Conservation (phyloP, 1,140 invertebrate genomes). For the Megalopta genalis region DNA sequence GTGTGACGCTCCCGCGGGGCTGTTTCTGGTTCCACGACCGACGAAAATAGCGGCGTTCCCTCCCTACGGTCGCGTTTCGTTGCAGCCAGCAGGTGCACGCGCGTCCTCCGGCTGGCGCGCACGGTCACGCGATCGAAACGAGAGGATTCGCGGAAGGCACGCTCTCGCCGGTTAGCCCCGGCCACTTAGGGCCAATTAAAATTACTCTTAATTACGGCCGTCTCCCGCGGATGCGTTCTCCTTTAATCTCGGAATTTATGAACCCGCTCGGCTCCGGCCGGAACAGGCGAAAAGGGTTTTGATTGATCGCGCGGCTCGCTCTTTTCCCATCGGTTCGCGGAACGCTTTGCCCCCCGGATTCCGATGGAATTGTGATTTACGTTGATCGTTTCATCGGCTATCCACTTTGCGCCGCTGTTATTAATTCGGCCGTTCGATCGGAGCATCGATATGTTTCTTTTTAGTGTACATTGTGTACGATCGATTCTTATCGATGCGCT, state of each 20-base stretch:
- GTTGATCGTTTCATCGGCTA: no score
- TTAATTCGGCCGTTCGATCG: no score
- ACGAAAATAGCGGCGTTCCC: slow-evolving; percentile 49
- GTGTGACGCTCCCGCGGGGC: slow-evolving; percentile 55
- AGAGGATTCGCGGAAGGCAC: slow-evolving; percentile 54
- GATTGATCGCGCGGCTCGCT: slow-evolving; percentile 8
- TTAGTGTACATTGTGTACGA: no score
- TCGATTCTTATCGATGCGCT: no score
- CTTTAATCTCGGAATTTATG: slow-evolving; percentile 46
- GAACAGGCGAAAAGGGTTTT: slow-evolving; percentile 17
- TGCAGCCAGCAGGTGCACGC: slow-evolving; percentile 6
- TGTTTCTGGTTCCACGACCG: slow-evolving; percentile 26
- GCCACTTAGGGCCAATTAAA: slow-evolving; percentile 49
- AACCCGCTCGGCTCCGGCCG: background rate
- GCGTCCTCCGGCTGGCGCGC: slow-evolving; percentile 4
- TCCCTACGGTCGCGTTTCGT: background rate
- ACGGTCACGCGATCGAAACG: slow-evolving; percentile 56
- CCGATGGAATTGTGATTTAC: background rate
- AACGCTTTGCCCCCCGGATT: background rate
- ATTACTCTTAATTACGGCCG: slow-evolving; percentile 41
- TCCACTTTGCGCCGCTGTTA: no score
- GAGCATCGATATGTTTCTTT: no score
- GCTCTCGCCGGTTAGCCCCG: slow-evolving; percentile 1
- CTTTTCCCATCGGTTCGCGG: background rate
- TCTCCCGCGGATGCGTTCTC: background rate